These are phyloP conservation scores for Mormyrus hasselquistii DNA, from an alignment of 2,797 vertebrate genomes.

Conservation along the genomic window DNA sequence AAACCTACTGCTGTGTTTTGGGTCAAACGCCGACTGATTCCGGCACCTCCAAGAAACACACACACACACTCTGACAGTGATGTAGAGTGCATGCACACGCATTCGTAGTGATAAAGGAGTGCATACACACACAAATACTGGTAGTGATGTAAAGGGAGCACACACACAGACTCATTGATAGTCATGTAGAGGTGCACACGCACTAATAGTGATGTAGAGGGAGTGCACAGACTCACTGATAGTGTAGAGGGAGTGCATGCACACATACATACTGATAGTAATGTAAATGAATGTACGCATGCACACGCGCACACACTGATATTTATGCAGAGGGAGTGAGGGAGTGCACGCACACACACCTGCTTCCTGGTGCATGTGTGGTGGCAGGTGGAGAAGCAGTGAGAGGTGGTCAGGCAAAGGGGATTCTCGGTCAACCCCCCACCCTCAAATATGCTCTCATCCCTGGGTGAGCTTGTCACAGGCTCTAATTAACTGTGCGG, in stretches of 20 bases:
- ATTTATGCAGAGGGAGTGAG: not conserved
- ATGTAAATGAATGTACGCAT: not conserved
- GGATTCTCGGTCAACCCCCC: not conserved
- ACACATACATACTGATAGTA: not conserved
- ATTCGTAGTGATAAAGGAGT: not conserved
- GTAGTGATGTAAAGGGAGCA: not conserved
- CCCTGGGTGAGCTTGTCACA: not conserved
- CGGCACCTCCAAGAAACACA: not conserved
- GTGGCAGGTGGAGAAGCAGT: constrained; percentile 3
- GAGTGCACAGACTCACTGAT: not conserved
- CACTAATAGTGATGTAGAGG: not conserved
- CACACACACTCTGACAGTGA: not conserved
- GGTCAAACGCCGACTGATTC: not conserved
- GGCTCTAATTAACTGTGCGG: not conserved
- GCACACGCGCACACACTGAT: not conserved
- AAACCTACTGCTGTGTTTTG: not conserved
- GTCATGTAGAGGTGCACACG: not conserved
- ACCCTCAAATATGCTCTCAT: not conserved
- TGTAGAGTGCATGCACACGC: not conserved
- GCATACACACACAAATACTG: not conserved
- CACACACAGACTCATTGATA: not conserved
- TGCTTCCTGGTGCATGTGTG: not conserved
- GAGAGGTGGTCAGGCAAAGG: not conserved
- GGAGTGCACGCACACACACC: not conserved
- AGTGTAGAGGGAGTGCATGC: too few relatives aligned